These are phyloP conservation scores for Columbina picui DNA, from an alignment of 2,113 vertebrate genomes.

Conservation along the genomic window DNA sequence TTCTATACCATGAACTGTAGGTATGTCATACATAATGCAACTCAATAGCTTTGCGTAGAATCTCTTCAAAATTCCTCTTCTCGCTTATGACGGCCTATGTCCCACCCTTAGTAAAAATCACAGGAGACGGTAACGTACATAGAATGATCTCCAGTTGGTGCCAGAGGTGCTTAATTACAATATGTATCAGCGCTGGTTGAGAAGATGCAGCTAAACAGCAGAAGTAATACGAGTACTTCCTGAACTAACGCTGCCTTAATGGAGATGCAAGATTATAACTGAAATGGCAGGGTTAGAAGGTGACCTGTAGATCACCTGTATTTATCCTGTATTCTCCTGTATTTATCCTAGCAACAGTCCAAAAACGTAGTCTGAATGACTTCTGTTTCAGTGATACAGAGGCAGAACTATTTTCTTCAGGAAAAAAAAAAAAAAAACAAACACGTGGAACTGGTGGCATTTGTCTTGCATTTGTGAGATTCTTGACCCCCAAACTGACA, in stretches of 20 bases:
- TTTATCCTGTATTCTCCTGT: slow-evolving; percentile 1
- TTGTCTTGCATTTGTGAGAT: not conserved
- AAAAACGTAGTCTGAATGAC: not conserved
- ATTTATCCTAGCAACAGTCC: not conserved
- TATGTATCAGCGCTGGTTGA: not conserved
- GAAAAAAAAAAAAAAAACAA: not conserved
- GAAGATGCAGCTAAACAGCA: not conserved
- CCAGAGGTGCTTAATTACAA: not conserved
- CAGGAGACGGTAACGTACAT: not conserved
- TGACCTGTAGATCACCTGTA: not conserved
- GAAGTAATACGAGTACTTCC: not conserved
- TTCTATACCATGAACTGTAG: not conserved
- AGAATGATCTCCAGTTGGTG: not conserved
- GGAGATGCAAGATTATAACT: not conserved
- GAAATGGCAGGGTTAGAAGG: not conserved
- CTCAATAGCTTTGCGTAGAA: not conserved
- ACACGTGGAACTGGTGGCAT: not conserved
- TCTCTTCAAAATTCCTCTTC: not conserved
- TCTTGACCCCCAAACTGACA: not conserved
- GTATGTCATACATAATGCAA: not conserved
- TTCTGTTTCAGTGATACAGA: not conserved
- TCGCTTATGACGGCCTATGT: not conserved
- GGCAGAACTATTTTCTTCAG: not conserved
- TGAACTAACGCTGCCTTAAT: not conserved
- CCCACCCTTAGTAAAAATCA: not conserved